Base-by-base conservation (phyloP, 2,113 vertebrate genomes). In the Danionella cerebrum region DNA sequence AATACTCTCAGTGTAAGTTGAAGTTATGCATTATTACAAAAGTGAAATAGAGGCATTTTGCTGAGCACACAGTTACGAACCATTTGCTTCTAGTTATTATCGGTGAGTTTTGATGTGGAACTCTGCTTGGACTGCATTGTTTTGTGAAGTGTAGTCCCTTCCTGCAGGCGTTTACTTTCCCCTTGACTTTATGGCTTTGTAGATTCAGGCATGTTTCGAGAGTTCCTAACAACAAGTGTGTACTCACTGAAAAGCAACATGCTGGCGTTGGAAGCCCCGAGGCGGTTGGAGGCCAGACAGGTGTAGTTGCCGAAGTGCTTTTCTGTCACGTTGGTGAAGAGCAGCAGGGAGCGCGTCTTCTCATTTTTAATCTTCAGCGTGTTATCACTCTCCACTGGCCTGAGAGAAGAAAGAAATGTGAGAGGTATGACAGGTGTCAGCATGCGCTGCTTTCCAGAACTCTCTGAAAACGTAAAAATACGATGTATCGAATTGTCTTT, bases 231-330 rank as follows among this genome's bases (percentile, higher is more conserved):
- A 59, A 54, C 5, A 12, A 42, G 14, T 2, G 33, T 24, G 33
- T 31, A 89, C 89, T 84, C 85, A 96, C 93, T 86, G 79, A 93
- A 87, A 50, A 94, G 90, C 71, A 94, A 85, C 89, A 95, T 91
- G 82, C 91, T 95, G 84, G 89, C 89, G 68, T 92, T 96, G 85
- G 89, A 91, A 2, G 85, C 76, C 65, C 93, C 93, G 33, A 96
- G 86, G 42, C 85, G 85, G 86, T 96, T 96, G 54, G 89, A 89
- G 39, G 93, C 93, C 14, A 91, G 87, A 83, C 93, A 96, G 70
- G 92, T 96, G 85, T 96, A 96, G 88, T 96, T 96, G 79, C 93
- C 93, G 57, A 94, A 94, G 75, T 95, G 90, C 72, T 92, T 91
- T 75, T 90, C 85, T 60, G 92, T 94, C 78, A 96, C 92, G 33